phyloP scores from a whole-genome alignment of 2,888 invertebrate species.

The Brassicogethes aeneus region DNA sequence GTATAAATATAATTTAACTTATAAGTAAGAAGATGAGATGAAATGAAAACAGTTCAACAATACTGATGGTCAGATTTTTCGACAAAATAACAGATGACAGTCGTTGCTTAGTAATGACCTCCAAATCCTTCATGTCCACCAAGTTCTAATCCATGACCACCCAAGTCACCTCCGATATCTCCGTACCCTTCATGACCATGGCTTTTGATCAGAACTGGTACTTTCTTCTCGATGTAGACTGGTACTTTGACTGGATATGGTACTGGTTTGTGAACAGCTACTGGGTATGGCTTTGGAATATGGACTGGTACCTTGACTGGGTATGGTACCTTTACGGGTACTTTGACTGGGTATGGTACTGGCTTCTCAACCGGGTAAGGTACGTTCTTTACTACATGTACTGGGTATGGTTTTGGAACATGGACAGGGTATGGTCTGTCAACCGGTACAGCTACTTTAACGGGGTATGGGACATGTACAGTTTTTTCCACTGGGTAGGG shows the following conservation, averaged over 20 bases:
- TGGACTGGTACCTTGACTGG: constrained; percentile 30
- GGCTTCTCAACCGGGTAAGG: constrained; percentile 48
- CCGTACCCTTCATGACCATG: constrained; percentile 23
- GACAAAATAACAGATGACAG: constrained; percentile 16
- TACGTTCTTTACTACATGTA: constrained; percentile 46
- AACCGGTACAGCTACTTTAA: constrained; percentile 41
- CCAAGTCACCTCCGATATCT: constrained; percentile 18
- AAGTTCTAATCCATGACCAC: constrained; percentile 16
- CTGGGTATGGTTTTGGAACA: constrained; percentile 43
- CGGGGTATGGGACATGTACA: constrained; percentile 39
- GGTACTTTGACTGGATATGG: constrained; percentile 39
- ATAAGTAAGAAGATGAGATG: constrained; percentile 4
- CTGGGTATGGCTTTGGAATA: constrained; percentile 31
- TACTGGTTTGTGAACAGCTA: constrained; percentile 35
- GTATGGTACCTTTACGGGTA: constrained; percentile 44
- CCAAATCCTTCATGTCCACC: constrained; percentile 13
- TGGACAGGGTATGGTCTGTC: constrained; percentile 40
- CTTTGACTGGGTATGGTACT: constrained; percentile 43
- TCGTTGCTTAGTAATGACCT: constrained; percentile 19
- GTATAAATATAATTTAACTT: background rate
- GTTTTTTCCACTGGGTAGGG: constrained; percentile 44
- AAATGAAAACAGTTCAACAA: constrained; percentile 6
- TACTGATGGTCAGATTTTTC: constrained; percentile 6
- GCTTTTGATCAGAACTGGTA: constrained; percentile 34
- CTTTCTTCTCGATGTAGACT: constrained; percentile 45